Conservation (phyloP, 1,140 invertebrate species). For the Matsumurasca onukii region DNA sequence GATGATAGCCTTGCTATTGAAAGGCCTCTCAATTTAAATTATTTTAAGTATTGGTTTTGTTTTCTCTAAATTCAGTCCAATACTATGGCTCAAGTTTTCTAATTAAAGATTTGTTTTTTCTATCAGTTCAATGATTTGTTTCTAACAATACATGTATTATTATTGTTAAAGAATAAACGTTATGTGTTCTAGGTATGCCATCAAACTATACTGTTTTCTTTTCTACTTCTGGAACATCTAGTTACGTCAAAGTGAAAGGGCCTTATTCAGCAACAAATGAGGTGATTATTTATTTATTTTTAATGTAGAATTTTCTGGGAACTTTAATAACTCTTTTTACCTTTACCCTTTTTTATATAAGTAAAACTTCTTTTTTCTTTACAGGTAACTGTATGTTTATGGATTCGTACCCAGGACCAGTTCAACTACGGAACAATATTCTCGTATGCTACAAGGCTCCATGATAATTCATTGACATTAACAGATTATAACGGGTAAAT, state of each 20-base stretch:
- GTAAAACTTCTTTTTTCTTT: too few species aligned
- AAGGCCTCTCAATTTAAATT: too few species aligned
- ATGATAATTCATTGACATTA: conserved; percentile 66
- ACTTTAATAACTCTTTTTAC: too few species aligned
- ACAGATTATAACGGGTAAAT: conserved; percentile 70
- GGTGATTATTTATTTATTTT: conserved; percentile 46
- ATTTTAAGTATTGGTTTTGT: too few species aligned
- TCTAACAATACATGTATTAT: conserved; percentile 7
- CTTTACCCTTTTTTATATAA: too few species aligned
- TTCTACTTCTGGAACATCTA: conserved; percentile 52
- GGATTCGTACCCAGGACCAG: conserved; percentile 62
- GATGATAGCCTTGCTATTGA: too few species aligned
- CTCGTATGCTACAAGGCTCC: conserved; percentile 60
- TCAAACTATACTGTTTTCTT: conserved; percentile 57
- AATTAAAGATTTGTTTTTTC: too few species aligned
- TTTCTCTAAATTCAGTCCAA: too few species aligned
- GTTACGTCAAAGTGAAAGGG: conserved; percentile 54
- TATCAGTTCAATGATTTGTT: too few species aligned
- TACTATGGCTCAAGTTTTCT: too few species aligned
- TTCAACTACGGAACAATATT: conserved; percentile 71
- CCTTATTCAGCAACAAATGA: conserved; percentile 48
- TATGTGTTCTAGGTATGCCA: conserved; percentile 46
- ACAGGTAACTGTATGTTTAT: conserved; percentile 63
- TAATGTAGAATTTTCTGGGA: not conserved
- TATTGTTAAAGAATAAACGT: conserved; percentile 6